Evolutionary conservation across 2,113 vertebrate species (phyloP).

Genomic region (Rutilus rutilus): DNA sequence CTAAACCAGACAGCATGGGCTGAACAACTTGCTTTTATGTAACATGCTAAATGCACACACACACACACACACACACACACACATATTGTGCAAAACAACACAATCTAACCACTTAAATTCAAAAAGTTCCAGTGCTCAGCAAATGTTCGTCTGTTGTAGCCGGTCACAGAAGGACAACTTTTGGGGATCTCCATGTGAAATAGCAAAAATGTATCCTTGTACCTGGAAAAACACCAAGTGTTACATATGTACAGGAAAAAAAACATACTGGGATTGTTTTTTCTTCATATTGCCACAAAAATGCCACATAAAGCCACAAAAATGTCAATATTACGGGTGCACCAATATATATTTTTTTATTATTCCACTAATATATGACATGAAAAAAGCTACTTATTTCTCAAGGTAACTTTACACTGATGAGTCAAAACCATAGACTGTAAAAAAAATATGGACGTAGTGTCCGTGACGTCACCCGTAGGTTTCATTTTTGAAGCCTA

Average conservation of each 20-base stretch:
- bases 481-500: too few relatives aligned
- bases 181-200: background rate
- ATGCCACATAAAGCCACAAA: background rate
- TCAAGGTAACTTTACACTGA: too few relatives aligned
- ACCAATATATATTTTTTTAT: background rate
- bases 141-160: background rate
- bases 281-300: too few relatives aligned
- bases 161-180: background rate
- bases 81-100: background rate
- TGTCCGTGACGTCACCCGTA: too few relatives aligned
- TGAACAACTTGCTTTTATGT: background rate
- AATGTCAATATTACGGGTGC: background rate
- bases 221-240: background rate
- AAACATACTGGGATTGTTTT: too few relatives aligned
- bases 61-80: background rate
- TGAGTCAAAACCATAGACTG: too few relatives aligned
- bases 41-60: slow-evolving; percentile 4
- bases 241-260: background rate
- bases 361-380: background rate
- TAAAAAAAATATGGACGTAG: too few relatives aligned
- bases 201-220: background rate
- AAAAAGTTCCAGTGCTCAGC: background rate
- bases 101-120: background rate
- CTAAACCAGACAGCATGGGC: background rate
- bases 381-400: background rate